phyloP scores from a whole-genome alignment of 1,140 invertebrate genomes.

The Habropoda laboriosa region DNA sequence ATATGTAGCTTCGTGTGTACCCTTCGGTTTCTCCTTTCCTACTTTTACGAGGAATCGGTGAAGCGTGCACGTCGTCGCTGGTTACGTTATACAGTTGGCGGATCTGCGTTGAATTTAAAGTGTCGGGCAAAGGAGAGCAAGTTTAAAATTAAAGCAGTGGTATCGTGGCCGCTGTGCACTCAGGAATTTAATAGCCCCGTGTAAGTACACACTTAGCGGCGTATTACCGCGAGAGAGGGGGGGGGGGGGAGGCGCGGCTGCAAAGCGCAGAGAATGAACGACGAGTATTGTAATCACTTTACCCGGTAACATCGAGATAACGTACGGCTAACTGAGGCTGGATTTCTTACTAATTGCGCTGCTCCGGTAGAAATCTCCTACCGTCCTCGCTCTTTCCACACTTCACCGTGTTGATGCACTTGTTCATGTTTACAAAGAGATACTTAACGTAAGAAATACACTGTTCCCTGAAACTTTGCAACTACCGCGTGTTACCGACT shows the following conservation, averaged over 20 bases:
- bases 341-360: conserved; percentile 10
- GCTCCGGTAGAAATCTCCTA: background rate
- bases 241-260: background rate
- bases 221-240: conserved; percentile 41
- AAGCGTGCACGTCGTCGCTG: conserved; percentile 23
- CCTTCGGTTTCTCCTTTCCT: background rate
- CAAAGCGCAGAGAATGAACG: conserved; percentile 25
- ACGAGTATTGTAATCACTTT: conserved; percentile 21
- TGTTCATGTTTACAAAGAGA: too few relatives aligned
- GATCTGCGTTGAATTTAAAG: conserved; percentile 45
- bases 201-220: conserved; percentile 56
- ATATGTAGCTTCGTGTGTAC: background rate
- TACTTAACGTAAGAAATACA: too few relatives aligned
- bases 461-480: too few relatives aligned
- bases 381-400: too few relatives aligned
- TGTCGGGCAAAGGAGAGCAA: background rate
- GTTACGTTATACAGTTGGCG: conserved; percentile 12
- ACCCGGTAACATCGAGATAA: conserved; percentile 4
- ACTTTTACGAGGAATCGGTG: conserved; percentile 26
- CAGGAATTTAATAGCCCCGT: conserved; percentile 57
- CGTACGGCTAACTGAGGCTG: background rate
- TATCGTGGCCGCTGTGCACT: conserved; percentile 25
- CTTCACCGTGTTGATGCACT: too few relatives aligned
- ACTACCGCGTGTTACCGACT: too few relatives aligned
- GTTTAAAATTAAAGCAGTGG: conserved; percentile 54